phyloP scores from a whole-genome alignment of 2,888 invertebrate genomes.

The Temnothorax rugatulus region DNA sequence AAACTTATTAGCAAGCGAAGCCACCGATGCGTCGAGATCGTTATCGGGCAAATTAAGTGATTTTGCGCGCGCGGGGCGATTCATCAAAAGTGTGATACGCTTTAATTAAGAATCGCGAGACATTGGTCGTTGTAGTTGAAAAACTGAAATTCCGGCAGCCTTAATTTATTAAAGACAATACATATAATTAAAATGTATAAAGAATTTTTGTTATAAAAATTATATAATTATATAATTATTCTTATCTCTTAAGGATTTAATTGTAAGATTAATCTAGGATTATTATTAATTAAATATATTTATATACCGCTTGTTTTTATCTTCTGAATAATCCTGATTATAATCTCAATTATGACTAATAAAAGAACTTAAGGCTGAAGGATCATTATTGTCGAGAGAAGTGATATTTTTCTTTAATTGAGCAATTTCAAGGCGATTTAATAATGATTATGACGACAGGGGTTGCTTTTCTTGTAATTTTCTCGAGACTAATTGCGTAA shows the following conservation, averaged over 20 bases:
- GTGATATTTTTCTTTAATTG: not conserved
- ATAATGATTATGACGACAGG: not conserved
- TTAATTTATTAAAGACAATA: not conserved
- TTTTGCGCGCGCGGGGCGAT: not conserved
- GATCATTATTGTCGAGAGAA: not conserved
- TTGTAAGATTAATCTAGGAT: not conserved
- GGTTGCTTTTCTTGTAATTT: not conserved
- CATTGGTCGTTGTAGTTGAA: not conserved
- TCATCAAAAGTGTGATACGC: slow-evolving; percentile 13
- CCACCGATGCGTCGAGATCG: slow-evolving; percentile 24
- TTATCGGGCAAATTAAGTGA: slow-evolving; percentile 39
- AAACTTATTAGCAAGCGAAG: slow-evolving; percentile 41
- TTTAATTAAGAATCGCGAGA: slow-evolving; percentile 28
- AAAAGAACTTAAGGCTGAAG: not conserved
- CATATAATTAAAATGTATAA: too few relatives aligned
- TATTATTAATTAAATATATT: not conserved
- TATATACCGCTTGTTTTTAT: not conserved
- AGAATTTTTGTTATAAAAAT: not conserved
- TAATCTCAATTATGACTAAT: not conserved
- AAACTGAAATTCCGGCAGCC: not conserved
- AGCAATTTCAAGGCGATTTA: not conserved
- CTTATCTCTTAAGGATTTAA: not conserved
- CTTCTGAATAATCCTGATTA: not conserved
- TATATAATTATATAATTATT: not conserved
- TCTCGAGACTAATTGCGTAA: not conserved